These are phyloP conservation scores for Cataglyphis livida DNA, from an alignment of 2,888 invertebrate species.

Conservation along the genomic window DNA sequence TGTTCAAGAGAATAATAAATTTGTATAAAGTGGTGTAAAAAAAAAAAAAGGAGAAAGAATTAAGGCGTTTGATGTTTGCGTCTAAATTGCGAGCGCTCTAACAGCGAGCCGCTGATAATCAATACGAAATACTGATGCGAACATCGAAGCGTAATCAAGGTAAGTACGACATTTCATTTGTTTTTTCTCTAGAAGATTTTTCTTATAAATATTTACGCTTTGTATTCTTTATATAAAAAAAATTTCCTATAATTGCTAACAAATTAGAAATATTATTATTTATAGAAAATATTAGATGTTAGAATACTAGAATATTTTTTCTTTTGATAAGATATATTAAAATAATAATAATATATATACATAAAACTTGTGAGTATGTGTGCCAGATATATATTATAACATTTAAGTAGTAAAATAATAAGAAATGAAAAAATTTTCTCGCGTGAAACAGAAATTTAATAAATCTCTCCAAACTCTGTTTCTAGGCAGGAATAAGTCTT, in stretches of 20 bases:
- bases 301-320: neutral
- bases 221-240: neutral
- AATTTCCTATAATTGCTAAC: neutral
- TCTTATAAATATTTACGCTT: neutral
- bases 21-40: constrained; percentile 83
- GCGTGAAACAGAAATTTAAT: neutral
- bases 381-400: neutral
- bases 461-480: neutral
- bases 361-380: neutral
- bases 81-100: constrained; percentile 36
- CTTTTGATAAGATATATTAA: neutral
- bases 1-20: constrained; percentile 83
- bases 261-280: neutral
- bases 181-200: neutral
- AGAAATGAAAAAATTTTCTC: neutral
- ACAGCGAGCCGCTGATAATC: neutral
- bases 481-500: neutral
- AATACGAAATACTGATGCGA: constrained; percentile 12
- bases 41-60: constrained; percentile 10
- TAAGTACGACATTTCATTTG: constrained; percentile 15
- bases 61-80: constrained; percentile 63
- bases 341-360: neutral
- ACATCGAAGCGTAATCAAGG: constrained; percentile 6
- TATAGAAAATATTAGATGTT: neutral
- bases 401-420: neutral